phyloP scores from a whole-genome alignment of 2,888 invertebrate genomes.

The Chrysodeixis includens region DNA sequence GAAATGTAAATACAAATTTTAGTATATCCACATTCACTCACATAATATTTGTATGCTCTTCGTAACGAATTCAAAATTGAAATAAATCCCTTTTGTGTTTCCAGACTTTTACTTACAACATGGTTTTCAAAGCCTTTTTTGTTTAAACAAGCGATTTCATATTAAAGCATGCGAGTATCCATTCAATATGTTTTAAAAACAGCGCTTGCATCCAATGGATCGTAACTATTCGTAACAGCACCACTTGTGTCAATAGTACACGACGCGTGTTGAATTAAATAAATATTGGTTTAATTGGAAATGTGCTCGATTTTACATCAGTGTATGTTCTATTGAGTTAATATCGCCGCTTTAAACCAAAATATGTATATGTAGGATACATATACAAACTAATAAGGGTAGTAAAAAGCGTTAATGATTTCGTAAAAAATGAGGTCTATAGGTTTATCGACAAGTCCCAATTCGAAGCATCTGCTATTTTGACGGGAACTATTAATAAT shows the following conservation, averaged over 20 bases:
- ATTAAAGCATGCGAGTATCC: not conserved
- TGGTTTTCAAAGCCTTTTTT: not conserved
- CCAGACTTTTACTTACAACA: not conserved
- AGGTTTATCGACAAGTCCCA: not conserved
- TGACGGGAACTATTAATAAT: too few relatives aligned
- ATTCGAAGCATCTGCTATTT: too few relatives aligned
- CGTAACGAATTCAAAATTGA: not conserved
- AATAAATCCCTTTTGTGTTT: too few relatives aligned
- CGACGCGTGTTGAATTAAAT: constrained; percentile 35
- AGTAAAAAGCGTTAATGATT: too few relatives aligned
- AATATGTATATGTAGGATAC: too few relatives aligned
- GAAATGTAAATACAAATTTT: not conserved
- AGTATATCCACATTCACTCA: not conserved
- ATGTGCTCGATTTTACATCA: constrained; percentile 34
- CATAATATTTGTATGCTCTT: not conserved
- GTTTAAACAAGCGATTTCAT: not conserved
- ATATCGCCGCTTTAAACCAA: not conserved
- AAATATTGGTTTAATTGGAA: constrained; percentile 46
- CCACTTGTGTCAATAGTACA: constrained; percentile 36
- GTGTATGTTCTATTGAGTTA: constrained; percentile 2
- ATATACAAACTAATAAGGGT: too few relatives aligned
- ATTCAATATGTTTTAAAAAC: not conserved
- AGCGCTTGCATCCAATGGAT: constrained; percentile 7
- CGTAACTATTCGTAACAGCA: constrained; percentile 27
- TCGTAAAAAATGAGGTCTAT: not conserved